Base-by-base conservation (phyloP, 2,113 vertebrate genomes). In the Sinocyclocheilus anshuiensis region DNA sequence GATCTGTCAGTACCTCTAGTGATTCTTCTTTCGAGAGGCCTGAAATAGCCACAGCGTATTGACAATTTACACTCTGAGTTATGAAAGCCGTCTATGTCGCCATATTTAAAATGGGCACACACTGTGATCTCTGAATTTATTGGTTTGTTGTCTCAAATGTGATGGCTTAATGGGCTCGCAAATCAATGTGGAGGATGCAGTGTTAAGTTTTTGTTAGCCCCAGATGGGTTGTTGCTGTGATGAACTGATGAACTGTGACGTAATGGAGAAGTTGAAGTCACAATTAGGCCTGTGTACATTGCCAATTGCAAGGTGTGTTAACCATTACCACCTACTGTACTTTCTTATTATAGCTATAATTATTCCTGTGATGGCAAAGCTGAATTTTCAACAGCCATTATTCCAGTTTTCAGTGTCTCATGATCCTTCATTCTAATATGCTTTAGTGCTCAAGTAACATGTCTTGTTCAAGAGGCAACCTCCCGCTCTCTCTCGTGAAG, bases 1-100 rank as follows among this genome's bases (percentile, higher is more conserved):
- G 50, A 83, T 83, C 81, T 74, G 69, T 83, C 69, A 84, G 82
- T 59, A 74, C 69, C 50, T 72, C 69, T 42, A 84, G 33, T 74
- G 82, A 59, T 74, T 69, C 29, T 15, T 74, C 15, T 0, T 83
- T 45, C 45, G 6, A 71, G 81, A n/a, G 45, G 10, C 63, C 26
- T 20, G 42, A 55, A 83, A 71, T 71, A 83, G 45, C 39, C 63
- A 55, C 24, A 4, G 24, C 11, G 18, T 71, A 83, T 71, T 83
- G 65, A 33, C 63, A 71, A 71, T 82, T 82, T 71, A n/a, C 45
- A 53, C 42, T 71, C n/a, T 0, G 2, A 16, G 45, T 29, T 29
- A 83, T 55, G 18, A 71, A 82, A 83, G 48, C 29, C 4, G 10
- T 53, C 13, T 7, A 11, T 67, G 24, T 69, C 36, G 7, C 39